Conservation (phyloP, 2,113 vertebrate species). For the Dryoscopus gambensis region DNA sequence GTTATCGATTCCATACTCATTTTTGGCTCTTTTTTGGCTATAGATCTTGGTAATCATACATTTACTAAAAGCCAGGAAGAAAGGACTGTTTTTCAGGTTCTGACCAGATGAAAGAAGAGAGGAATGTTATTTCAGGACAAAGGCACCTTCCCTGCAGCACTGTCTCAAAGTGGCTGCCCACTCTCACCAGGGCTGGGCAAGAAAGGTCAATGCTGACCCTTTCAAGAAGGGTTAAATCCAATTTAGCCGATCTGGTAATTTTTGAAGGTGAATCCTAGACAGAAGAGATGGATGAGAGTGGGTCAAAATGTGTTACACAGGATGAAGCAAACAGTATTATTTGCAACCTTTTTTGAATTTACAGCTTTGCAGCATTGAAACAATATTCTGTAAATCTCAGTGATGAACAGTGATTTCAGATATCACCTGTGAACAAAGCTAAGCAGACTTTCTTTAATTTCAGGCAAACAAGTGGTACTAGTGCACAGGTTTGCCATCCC, state of each 20-base stretch:
- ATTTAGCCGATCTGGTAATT: not conserved
- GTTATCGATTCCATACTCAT: not conserved
- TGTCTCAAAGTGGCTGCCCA: not conserved
- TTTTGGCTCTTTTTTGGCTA: not conserved
- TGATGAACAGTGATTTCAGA: not conserved
- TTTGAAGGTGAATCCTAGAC: not conserved
- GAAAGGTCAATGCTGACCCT: not conserved
- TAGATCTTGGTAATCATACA: not conserved
- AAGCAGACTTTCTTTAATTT: not conserved
- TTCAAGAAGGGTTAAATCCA: not conserved
- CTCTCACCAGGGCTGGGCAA: not conserved
- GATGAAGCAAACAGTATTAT: not conserved
- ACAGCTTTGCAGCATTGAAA: not conserved
- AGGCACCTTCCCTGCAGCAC: not conserved
- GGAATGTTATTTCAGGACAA: not conserved
- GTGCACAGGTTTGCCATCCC: not conserved
- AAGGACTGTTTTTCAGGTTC: not conserved
- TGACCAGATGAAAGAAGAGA: not conserved
- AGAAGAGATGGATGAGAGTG: not conserved
- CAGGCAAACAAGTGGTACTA: not conserved
- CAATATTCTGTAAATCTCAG: not conserved
- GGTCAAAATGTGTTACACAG: not conserved
- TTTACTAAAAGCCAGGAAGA: not conserved
- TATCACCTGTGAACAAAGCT: not conserved
- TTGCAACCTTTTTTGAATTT: not conserved